Conservation (phyloP, 2,113 vertebrate species). For the Melanerpes formicivorus region DNA sequence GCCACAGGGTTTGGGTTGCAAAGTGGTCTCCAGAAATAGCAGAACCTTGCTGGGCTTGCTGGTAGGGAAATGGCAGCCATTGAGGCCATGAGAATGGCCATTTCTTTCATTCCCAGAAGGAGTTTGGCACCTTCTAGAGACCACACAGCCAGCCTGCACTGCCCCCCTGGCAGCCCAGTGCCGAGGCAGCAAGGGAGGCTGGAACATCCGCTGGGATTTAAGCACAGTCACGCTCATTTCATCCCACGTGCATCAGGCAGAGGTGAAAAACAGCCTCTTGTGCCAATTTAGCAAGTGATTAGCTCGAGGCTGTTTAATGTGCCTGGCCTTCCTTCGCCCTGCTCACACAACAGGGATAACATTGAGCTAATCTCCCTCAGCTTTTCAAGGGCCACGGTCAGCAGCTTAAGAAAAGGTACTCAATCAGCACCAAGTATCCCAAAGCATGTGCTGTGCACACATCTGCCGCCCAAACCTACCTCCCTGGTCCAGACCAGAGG, state of each 20-base stretch:
- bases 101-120: background rate
- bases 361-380: conserved; percentile 15
- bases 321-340: conserved; percentile 4
- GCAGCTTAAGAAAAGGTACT: background rate
- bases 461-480: background rate
- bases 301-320: conserved; percentile 21
- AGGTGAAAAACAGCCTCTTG: background rate
- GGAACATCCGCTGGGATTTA: background rate
- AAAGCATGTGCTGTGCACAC: background rate
- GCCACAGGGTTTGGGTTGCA: background rate
- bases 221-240: background rate
- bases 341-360: background rate
- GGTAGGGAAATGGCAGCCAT: background rate
- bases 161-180: background rate
- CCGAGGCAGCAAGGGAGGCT: background rate
- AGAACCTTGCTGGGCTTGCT: background rate
- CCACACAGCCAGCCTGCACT: background rate
- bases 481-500: background rate
- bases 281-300: background rate
- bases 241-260: background rate
- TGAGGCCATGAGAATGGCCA: background rate
- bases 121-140: background rate
- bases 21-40: background rate
- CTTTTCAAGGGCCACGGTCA: background rate
- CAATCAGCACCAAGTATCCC: background rate